A percentile compares a stretch with the other conserved stretches of the same genome.
phyloP scores from a whole-genome alignment of 2,797 vertebrate species.

The Poliocrania exsul region DNA sequence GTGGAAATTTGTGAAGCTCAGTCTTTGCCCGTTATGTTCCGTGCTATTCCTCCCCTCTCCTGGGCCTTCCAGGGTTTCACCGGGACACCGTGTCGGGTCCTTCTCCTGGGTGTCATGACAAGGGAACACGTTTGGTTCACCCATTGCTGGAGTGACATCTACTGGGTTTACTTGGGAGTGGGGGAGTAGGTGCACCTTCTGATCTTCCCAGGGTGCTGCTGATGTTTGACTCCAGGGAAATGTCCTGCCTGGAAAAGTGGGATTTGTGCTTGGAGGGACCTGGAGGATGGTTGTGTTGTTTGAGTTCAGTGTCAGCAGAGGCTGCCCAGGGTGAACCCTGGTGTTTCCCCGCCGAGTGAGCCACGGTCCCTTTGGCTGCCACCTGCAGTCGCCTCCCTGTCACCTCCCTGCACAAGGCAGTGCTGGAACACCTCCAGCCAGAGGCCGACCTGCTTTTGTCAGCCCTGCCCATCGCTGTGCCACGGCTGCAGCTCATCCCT shows the following conservation, averaged over 20 bases:
- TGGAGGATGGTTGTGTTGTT: fast-evolving
- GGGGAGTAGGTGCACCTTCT: background rate
- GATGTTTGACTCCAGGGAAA: background rate
- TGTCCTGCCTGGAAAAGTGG: background rate
- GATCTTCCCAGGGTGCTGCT: background rate
- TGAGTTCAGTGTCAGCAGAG: background rate
- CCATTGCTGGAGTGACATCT: background rate
- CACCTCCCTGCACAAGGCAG: fast-evolving
- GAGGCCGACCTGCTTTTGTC: too few relatives aligned
- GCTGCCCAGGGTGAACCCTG: background rate
- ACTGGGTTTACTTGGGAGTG: fast-evolving
- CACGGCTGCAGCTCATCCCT: background rate
- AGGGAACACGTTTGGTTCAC: background rate
- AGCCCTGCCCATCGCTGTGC: background rate
- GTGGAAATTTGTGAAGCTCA: background rate
- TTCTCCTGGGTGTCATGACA: fast-evolving
- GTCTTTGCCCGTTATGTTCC: background rate
- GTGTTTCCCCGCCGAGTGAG: fast-evolving
- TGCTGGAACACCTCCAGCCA: background rate
- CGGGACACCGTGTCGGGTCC: fast-evolving
- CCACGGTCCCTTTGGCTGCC: fast-evolving
- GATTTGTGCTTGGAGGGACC: background rate
- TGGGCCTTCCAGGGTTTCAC: background rate
- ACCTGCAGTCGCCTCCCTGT: background rate
- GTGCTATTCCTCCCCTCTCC: background rate